Evolutionary conservation across 2,888 invertebrate genomes (phyloP).

Genomic region (Dichetophora obliterata): DNA sequence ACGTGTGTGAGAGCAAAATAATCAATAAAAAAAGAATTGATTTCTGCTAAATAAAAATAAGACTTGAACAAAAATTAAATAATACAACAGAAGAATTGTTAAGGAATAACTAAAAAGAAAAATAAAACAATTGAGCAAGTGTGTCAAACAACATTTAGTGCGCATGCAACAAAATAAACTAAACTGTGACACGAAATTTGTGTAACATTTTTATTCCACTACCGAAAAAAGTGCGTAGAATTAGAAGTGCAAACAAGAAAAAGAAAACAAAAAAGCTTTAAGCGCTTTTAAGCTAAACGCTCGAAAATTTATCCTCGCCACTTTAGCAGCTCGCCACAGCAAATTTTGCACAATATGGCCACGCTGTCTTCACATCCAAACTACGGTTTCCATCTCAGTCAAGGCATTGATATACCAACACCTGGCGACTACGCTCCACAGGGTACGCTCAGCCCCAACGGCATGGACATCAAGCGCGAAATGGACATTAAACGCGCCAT

Average conservation of each 20-base stretch:
- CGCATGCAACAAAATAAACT: neutral
- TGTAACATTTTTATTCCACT: neutral
- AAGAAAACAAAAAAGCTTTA: neutral
- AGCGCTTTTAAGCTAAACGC: neutral
- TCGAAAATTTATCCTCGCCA: constrained; percentile 34
- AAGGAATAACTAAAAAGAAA: neutral
- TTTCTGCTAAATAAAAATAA: constrained; percentile 31
- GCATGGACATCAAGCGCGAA: constrained; percentile 60
- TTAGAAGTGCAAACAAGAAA: no score
- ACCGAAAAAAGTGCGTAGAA: no score
- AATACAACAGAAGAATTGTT: constrained; percentile 9
- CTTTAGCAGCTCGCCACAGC: constrained; percentile 1
- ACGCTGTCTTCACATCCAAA: constrained; percentile 69
- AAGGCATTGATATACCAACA: constrained; percentile 67
- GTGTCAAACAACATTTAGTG: constrained; percentile 24
- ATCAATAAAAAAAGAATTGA: constrained; percentile 31
- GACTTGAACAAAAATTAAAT: constrained; percentile 35
- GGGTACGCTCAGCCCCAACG: constrained; percentile 56
- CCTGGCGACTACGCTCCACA: constrained; percentile 68
- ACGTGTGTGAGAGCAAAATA: constrained; percentile 39
- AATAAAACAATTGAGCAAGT: neutral
- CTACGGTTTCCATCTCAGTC: constrained; percentile 69
- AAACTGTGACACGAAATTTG: constrained; percentile 20
- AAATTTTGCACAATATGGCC: constrained; percentile 58
- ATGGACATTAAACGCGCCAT: constrained; percentile 69